Percentiles rank a stretch among this genome's conserved stretches.
These are phyloP conservation scores for Ammospiza caudacuta DNA, from an alignment of 2,113 vertebrate genomes.

Conservation along the genomic window DNA sequence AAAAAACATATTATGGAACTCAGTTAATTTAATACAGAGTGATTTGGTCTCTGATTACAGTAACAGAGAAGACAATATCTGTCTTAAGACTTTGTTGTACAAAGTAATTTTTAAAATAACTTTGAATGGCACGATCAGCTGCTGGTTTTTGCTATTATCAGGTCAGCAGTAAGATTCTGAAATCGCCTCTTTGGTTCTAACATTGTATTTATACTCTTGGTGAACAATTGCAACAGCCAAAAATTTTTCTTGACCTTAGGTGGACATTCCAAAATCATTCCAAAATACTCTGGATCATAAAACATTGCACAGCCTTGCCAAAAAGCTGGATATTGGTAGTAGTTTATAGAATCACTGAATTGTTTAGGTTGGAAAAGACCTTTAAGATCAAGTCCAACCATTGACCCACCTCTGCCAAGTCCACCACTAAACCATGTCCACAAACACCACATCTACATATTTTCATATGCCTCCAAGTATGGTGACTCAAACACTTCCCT, in stretches of 20 bases:
- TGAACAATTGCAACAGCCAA: not conserved
- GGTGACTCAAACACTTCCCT: not conserved
- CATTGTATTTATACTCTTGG: not conserved
- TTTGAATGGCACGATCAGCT: not conserved
- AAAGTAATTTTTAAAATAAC: not conserved
- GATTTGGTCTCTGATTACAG: not conserved
- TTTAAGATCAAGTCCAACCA: not conserved
- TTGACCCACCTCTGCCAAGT: not conserved
- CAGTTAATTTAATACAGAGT: not conserved
- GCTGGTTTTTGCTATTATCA: rapidly evolving
- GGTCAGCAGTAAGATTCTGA: not conserved
- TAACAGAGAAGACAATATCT: not conserved
- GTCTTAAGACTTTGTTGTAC: not conserved
- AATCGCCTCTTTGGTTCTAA: not conserved
- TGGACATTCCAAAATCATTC: not conserved
- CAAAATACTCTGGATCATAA: not conserved
- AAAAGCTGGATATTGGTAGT: not conserved
- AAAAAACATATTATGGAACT: not conserved
- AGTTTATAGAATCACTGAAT: not conserved
- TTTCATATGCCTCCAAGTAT: not conserved
- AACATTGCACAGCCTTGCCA: not conserved
- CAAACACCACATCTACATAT: not conserved
- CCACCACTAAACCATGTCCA: too few species aligned
- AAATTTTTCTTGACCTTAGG: not conserved
- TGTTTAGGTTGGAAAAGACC: not conserved